Evolutionary conservation across 2,888 invertebrate species (phyloP).

Genomic region (Leucozona laternaria): DNA sequence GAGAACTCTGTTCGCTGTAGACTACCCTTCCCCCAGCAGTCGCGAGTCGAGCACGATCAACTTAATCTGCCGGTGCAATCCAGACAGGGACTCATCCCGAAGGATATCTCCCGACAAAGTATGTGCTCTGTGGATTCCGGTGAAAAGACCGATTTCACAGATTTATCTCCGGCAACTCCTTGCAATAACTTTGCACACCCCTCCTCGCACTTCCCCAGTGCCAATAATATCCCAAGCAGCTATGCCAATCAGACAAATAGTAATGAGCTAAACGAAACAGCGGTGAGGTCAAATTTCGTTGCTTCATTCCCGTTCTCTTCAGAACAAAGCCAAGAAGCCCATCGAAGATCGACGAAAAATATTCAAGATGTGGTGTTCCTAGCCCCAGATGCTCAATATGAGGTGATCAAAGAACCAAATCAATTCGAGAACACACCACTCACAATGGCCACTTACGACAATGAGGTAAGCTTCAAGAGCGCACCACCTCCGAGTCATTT

Average conservation of each 20-base stretch:
- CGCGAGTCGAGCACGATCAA: conserved; percentile 75
- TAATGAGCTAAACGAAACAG: conserved; percentile 52
- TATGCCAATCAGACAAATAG: conserved; percentile 69
- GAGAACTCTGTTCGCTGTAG: conserved; percentile 86
- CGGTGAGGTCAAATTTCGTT: conserved; percentile 80
- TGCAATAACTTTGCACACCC: conserved; percentile 78
- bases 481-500: conserved; percentile 53
- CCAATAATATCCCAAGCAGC: conserved; percentile 43
- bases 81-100: conserved; percentile 79
- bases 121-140: conserved; percentile 83
- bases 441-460: conserved; percentile 76
- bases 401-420: conserved; percentile 83
- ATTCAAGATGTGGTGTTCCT: conserved; percentile 83
- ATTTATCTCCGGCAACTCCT: conserved; percentile 83
- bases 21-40: conserved; percentile 84
- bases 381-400: conserved; percentile 87
- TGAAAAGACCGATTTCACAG: conserved; percentile 84
- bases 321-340: conserved; percentile 83
- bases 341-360: conserved; percentile 83
- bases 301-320: conserved; percentile 83
- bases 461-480: conserved; percentile 76
- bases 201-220: conserved; percentile 69
- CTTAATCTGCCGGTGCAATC: conserved; percentile 72
- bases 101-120: conserved; percentile 82
- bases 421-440: conserved; percentile 77